These are phyloP conservation scores for Clavelina lepadiformis DNA, from an alignment of 23 tunicate genomes.

Conservation along the genomic window DNA sequence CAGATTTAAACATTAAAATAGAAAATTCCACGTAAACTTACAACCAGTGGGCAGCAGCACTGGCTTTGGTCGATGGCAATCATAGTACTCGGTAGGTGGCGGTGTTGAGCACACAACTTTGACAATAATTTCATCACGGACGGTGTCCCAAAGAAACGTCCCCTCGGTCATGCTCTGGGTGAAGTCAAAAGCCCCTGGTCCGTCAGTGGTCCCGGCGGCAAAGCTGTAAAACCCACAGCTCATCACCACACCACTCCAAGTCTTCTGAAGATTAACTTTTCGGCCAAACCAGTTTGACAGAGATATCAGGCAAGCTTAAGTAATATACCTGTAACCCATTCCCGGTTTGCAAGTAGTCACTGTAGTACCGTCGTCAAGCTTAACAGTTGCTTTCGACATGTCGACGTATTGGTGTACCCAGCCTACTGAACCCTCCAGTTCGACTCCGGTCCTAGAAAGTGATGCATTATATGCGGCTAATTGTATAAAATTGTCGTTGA, in stretches of 20 bases:
- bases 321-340: constrained; percentile 88
- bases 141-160: constrained; percentile 70
- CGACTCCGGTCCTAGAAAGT: constrained; percentile 20
- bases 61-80: constrained; percentile 93
- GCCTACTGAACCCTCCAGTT: constrained; percentile 54
- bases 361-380: constrained; percentile 62
- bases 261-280: too few species aligned
- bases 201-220: constrained; percentile 97
- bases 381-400: constrained; percentile 74
- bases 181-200: constrained; percentile 95
- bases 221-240: constrained; percentile 67
- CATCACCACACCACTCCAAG: too few species aligned
- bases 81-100: constrained; percentile 69
- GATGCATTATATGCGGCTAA: too few species aligned
- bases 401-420: constrained; percentile 95
- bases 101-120: constrained; percentile 59
- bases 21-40: constrained; percentile 53
- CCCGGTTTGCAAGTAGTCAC: constrained; percentile 92
- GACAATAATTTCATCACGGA: constrained; percentile 66
- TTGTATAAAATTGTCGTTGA: too few species aligned
- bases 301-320: too few species aligned
- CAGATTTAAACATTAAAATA: too few species aligned
- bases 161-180: constrained; percentile 79
- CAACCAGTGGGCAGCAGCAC: constrained; percentile 97
- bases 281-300: too few species aligned